Conservation (phyloP, 2,888 invertebrate species). For the Troides oblongomaculatus region DNA sequence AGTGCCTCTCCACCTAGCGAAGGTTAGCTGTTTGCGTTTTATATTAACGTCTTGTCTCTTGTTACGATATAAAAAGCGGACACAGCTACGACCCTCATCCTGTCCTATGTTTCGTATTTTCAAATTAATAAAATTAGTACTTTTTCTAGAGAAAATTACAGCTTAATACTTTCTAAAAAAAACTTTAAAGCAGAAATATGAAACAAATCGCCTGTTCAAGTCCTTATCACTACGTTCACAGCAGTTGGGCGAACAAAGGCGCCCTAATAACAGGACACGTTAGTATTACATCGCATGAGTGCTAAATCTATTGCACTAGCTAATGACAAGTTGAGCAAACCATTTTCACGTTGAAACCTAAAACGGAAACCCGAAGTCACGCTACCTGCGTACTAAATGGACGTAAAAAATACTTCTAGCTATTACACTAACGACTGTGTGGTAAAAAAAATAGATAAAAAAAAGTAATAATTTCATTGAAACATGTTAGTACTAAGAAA, state of each 20-base stretch:
- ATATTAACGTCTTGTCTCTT: too few species aligned
- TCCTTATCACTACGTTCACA: constrained; percentile 5
- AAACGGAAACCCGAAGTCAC: constrained; percentile 68
- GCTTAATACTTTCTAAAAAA: not conserved
- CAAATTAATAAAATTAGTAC: too few species aligned
- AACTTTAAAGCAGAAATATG: not conserved
- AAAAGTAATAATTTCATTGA: not conserved
- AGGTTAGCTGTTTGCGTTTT: too few species aligned
- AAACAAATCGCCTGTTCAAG: not conserved
- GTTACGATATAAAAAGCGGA: too few species aligned
- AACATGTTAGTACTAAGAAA: too few species aligned
- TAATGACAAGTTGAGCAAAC: constrained; percentile 69
- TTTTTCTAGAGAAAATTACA: not conserved
- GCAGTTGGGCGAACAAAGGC: constrained; percentile 9
- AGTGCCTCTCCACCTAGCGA: too few species aligned
- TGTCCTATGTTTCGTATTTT: too few species aligned
- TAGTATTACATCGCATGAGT: constrained; percentile 31
- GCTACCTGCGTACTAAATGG: constrained; percentile 63
- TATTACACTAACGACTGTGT: not conserved
- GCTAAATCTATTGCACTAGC: constrained; percentile 50
- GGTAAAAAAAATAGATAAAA: not conserved
- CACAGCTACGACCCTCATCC: too few species aligned
- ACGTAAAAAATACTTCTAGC: constrained; percentile 9
- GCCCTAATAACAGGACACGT: constrained; percentile 26
- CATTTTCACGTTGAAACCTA: constrained; percentile 66